phyloP scores from a whole-genome alignment of 2,888 invertebrate species.

The Xestia rhomboidea region DNA sequence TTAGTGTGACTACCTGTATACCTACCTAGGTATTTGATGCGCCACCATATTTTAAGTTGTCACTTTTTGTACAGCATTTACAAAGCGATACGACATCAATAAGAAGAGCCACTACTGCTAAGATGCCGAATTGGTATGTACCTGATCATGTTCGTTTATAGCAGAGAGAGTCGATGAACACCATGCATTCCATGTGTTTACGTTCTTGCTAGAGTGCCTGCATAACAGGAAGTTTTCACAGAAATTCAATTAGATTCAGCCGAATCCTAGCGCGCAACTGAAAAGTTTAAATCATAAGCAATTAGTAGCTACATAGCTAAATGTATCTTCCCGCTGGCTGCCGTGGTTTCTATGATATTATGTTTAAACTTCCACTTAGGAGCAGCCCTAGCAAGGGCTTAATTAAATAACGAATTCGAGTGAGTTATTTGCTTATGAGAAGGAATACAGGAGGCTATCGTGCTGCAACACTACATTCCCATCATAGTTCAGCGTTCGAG shows the following conservation, averaged over 20 bases:
- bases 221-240: neutral
- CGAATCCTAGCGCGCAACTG: slow-evolving; percentile 14
- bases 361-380: slow-evolving; percentile 20
- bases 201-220: neutral
- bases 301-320: slow-evolving; percentile 4
- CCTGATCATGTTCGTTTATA: neutral
- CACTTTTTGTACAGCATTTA: neutral
- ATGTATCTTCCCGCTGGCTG: slow-evolving; percentile 10
- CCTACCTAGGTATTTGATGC: neutral
- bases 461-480: slow-evolving; percentile 34
- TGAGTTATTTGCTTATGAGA: slow-evolving; percentile 26
- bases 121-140: neutral
- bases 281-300: slow-evolving; percentile 30
- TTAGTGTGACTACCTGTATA: too few relatives aligned
- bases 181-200: neutral
- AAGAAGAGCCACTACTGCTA: neutral
- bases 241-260: slow-evolving; percentile 12
- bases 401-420: slow-evolving; percentile 52
- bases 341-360: slow-evolving; percentile 21
- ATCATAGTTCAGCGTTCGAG: slow-evolving; percentile 38
- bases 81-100: neutral
- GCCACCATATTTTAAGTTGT: neutral
- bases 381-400: slow-evolving; percentile 28
- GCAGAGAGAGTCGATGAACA: neutral
- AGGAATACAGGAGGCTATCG: slow-evolving; percentile 33